These are phyloP conservation scores for Semicossyphus pulcher DNA, from an alignment of 2,113 vertebrate genomes.

Conservation along the genomic window DNA sequence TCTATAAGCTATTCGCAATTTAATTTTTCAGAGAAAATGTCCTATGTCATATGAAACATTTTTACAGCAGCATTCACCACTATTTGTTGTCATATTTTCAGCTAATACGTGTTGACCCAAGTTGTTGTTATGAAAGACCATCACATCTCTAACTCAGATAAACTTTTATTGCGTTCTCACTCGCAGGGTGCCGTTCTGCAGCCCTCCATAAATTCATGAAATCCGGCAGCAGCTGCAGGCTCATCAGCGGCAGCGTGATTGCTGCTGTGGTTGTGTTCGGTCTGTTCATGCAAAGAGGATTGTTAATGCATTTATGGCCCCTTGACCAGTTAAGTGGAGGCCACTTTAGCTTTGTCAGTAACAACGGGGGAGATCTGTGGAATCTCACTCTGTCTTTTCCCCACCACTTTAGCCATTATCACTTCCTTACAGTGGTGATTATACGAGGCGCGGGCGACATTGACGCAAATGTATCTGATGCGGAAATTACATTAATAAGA, in stretches of 20 bases:
- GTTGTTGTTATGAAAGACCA: no score
- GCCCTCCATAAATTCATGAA: not conserved
- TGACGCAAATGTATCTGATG: constrained; percentile 15
- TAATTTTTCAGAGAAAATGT: no score
- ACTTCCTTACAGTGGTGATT: constrained; percentile 36
- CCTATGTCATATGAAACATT: no score
- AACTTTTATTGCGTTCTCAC: not conserved
- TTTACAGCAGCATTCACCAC: no score
- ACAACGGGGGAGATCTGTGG: constrained; percentile 48
- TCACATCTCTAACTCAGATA: not conserved
- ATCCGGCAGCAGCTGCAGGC: constrained; percentile 25
- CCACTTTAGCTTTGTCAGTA: constrained; percentile 62
- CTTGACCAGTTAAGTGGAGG: constrained; percentile 67
- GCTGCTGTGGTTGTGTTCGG: constrained; percentile 65
- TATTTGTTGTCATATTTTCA: no score
- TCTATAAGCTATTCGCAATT: no score
- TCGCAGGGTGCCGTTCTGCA: not conserved
- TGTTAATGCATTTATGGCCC: constrained; percentile 77
- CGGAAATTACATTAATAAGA: constrained; percentile 3
- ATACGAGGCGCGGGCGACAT: constrained; percentile 2
- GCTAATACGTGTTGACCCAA: no score
- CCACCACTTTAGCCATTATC: constrained; percentile 31
- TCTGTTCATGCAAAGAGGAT: constrained; percentile 57
- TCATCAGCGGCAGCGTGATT: constrained; percentile 46
- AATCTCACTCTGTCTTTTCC: constrained; percentile 43